phyloP scores from a whole-genome alignment of 2,888 invertebrate genomes.

The Metallyticus violacea region DNA sequence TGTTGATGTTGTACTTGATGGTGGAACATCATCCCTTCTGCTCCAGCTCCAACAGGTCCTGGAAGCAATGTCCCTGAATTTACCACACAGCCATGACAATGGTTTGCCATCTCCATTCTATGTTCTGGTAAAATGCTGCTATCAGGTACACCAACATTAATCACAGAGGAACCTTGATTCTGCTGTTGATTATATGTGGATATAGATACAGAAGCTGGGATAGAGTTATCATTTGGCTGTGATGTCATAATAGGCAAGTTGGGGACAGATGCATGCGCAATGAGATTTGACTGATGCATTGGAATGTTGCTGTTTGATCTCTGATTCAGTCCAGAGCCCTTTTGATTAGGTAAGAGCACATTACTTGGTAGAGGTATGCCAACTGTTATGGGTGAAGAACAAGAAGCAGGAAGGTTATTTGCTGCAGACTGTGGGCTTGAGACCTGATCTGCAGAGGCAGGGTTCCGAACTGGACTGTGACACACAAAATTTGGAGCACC shows the following conservation, averaged over 20 bases:
- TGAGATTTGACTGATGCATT: background rate
- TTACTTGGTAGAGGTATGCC: slow-evolving; percentile 34
- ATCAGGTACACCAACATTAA: slow-evolving; percentile 5
- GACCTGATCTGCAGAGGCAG: slow-evolving; percentile 32
- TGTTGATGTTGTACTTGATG: slow-evolving; percentile 50
- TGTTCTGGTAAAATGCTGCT: slow-evolving; percentile 14
- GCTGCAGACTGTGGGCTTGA: background rate
- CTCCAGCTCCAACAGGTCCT: background rate
- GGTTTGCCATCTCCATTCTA: slow-evolving; percentile 4
- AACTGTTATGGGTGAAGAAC: slow-evolving; percentile 19
- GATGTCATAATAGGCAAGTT: background rate
- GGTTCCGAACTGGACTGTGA: slow-evolving; percentile 45
- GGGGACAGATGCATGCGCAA: background rate
- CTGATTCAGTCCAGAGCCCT: slow-evolving; percentile 4
- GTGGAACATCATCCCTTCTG: background rate
- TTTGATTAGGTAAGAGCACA: slow-evolving; percentile 22
- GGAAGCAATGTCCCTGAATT: background rate
- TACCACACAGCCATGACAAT: slow-evolving; percentile 22
- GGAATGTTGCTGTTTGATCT: slow-evolving; percentile 20
- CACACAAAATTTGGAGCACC: slow-evolving; percentile 25
- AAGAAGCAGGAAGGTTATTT: slow-evolving; percentile 14
- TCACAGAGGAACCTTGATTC: background rate
- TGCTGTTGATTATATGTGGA: background rate
- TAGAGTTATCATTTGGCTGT: background rate
- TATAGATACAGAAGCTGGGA: background rate